phyloP scores from a whole-genome alignment of 2,888 invertebrate species.

The Cordilura impudica region DNA sequence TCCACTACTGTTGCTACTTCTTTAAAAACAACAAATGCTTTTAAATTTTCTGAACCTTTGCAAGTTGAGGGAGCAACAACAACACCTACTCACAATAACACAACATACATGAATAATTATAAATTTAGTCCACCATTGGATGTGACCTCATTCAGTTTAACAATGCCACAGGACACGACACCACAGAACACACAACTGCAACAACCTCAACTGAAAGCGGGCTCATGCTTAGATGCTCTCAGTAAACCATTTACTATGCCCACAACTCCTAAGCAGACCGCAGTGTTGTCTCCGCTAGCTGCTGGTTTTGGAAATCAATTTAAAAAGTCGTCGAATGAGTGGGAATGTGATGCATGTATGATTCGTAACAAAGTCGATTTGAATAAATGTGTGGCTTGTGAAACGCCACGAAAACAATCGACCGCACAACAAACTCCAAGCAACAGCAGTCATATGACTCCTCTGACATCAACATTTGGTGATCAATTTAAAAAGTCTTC shows the following conservation, averaged over 20 bases:
- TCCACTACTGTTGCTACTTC: neutral
- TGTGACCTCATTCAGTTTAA: neutral
- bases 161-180: neutral
- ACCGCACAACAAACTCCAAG: constrained; percentile 45
- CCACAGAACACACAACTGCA: constrained; percentile 15
- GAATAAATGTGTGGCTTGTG: constrained; percentile 80
- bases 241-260: constrained; percentile 64
- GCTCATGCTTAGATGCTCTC: constrained; percentile 77
- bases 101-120: constrained; percentile 77
- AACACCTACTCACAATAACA: constrained; percentile 74
- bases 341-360: constrained; percentile 84
- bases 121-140: constrained; percentile 80
- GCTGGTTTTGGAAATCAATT: constrained; percentile 76
- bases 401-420: constrained; percentile 73
- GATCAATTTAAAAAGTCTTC: constrained; percentile 79
- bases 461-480: constrained; percentile 33
- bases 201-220: constrained; percentile 75
- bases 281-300: constrained; percentile 2
- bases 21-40: constrained; percentile 63
- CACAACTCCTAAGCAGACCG: neutral
- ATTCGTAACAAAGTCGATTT: constrained; percentile 80
- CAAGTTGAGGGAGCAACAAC: constrained; percentile 68
- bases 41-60: constrained; percentile 79
- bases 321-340: constrained; percentile 80
- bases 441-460: neutral